phyloP scores from a whole-genome alignment of 2,113 vertebrate species.

The Pheucticus melanocephalus region DNA sequence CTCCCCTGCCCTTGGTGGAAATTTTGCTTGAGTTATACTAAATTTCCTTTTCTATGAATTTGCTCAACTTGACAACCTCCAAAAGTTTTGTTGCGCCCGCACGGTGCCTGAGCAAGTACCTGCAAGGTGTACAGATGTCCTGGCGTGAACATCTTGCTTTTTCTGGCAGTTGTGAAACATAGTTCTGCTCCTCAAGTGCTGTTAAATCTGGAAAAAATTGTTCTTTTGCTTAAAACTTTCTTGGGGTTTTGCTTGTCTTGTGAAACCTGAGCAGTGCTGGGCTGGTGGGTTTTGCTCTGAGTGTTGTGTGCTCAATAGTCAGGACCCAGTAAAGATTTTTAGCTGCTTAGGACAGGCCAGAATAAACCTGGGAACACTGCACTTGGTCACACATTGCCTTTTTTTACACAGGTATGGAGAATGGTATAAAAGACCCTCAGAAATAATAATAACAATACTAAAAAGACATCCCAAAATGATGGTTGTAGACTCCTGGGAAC shows the following conservation, averaged over 20 bases:
- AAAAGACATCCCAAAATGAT: background rate
- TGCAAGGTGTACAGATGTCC: background rate
- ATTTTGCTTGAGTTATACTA: background rate
- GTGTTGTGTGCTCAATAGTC: background rate
- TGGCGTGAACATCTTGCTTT: background rate
- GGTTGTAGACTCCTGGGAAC: background rate
- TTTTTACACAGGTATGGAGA: background rate
- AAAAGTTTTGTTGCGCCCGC: background rate
- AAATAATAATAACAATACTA: background rate
- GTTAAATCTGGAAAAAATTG: background rate
- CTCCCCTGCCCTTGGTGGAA: background rate
- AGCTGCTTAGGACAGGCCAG: background rate
- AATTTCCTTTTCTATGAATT: background rate
- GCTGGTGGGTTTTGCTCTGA: background rate
- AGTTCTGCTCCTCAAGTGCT: background rate
- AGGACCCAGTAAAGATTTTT: background rate
- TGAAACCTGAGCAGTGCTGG: background rate
- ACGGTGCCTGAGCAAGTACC: fast-evolving
- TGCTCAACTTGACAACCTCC: background rate
- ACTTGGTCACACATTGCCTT: fast-evolving
- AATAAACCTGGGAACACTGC: background rate
- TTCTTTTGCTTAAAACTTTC: background rate
- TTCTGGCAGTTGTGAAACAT: background rate
- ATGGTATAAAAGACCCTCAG: background rate
- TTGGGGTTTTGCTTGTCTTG: background rate